Base-by-base conservation (phyloP, 2,113 vertebrate species). In the Myotis brandtii region DNA sequence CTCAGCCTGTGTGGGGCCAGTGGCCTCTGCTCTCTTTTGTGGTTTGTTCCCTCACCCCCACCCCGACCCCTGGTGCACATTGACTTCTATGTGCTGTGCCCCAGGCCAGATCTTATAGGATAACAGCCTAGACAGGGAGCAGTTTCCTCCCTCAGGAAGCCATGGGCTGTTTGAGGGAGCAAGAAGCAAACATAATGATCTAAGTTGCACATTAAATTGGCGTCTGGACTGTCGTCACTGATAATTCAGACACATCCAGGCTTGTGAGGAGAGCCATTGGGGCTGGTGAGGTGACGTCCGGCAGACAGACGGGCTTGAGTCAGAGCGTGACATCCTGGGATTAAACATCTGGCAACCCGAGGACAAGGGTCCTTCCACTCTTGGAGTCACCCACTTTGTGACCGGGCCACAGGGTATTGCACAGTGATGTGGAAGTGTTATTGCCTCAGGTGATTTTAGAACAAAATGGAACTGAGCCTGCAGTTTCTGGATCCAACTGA, bases 71-170 rank as follows among this genome's bases (percentile, higher is more conserved):
- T 32, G 23, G 9, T 40, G 20, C 56, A 32, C 12, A 67, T 37
- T 50, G 3, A 12, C 54, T 64, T 4, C 9, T 43, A 0, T 21
- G n/a, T 37, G 4, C 27, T 50, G 2, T 46, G 1, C 1, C 56
- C 25, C 17, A 6, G 11, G 25, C 54, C 81, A 77, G 67, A 34
- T 91, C 73, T 62, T 46, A 37, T 0, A 80, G 21, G 46, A 43
- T 34, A 62, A 66, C 9, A 34, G 5, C 13, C 30, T 13, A 25
- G n/a, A 13, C 46, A 16, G 56, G 1, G 23, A 79, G 34, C 16
- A 20, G 25, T 30, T 52, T 86, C 66, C 52, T 23, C 27, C 52
- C 6, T 85, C 20, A 37, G 67, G 48, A 59, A 88, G 48, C 76
- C 75, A 54, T 4, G 76, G 20, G 16, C 37, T 43, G 25, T 25